Percentiles rank a stretch among this genome's conserved stretches.
phyloP scores from a whole-genome alignment of 37 sponge, comb jelly and placozoan species.

The Corticium candelabrum region DNA sequence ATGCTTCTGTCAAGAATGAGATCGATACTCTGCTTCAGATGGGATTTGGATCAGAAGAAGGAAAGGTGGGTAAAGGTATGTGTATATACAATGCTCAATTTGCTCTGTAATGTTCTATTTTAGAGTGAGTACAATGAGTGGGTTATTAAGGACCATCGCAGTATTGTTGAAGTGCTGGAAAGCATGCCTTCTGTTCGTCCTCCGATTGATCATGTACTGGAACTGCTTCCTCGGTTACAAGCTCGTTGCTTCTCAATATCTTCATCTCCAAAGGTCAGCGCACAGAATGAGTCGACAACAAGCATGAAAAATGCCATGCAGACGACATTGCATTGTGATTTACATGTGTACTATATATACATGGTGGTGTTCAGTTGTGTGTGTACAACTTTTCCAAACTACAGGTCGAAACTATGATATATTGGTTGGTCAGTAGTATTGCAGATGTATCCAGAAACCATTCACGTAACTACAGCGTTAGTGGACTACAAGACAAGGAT shows the following conservation, averaged over 20 bases:
- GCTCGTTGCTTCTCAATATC: constrained; percentile 95
- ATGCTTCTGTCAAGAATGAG: constrained; percentile 51
- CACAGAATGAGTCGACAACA: too few species aligned
- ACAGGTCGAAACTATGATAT: too few species aligned
- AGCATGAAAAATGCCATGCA: too few species aligned
- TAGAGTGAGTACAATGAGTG: constrained; percentile 74
- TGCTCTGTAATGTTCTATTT: not conserved
- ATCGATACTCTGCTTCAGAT: constrained; percentile 53
- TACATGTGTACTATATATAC: too few species aligned
- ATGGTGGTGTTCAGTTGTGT: too few species aligned
- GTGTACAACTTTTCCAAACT: too few species aligned
- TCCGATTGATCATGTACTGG: constrained; percentile 86
- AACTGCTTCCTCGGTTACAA: constrained; percentile 88
- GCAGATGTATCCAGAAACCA: constrained; percentile 49
- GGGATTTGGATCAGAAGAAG: constrained; percentile 64
- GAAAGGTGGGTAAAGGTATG: constrained; percentile 66
- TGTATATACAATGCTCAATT: not conserved
- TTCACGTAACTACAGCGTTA: constrained; percentile 73
- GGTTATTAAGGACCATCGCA: constrained; percentile 69
- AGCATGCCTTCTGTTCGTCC: constrained; percentile 85
- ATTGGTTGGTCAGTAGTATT: too few species aligned
- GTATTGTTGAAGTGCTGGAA: constrained; percentile 72
- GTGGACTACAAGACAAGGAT: constrained; percentile 65
- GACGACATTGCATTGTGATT: too few species aligned
- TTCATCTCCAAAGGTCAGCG: constrained; percentile 82